Percentiles rank a stretch among this genome's conserved stretches.
Evolutionary conservation across 1,140 invertebrate genomes (phyloP).

Genomic region (Brachionus calyciflorus): DNA sequence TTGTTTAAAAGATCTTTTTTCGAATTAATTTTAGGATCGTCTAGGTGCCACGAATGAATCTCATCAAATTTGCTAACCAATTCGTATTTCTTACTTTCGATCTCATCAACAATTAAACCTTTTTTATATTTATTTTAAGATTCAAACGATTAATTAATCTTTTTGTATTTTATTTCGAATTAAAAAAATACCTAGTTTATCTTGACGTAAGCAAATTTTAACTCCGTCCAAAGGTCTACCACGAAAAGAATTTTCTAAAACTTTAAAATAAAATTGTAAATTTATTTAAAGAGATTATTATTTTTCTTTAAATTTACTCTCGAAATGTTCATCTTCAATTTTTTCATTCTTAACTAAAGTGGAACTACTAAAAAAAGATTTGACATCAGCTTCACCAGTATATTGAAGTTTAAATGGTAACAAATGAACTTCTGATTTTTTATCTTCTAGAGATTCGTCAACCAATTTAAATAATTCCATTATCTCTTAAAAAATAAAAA

Average conservation of each 20-base stretch:
- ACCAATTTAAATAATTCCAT: background rate
- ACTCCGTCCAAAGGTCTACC: slow-evolving; percentile 36
- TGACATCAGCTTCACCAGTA: slow-evolving; percentile 25
- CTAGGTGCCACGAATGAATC: slow-evolving; percentile 38
- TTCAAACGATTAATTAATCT: background rate
- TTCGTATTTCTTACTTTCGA: slow-evolving; percentile 2
- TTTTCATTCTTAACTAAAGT: background rate
- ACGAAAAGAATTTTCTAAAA: slow-evolving; percentile 28
- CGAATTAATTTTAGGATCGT: background rate
- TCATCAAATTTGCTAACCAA: background rate
- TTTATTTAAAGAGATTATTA: background rate
- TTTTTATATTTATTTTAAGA: background rate
- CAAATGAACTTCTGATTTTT: slow-evolving; percentile 16
- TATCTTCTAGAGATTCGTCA: background rate
- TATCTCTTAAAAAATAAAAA: too few species aligned
- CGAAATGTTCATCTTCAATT: background rate
- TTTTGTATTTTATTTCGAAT: background rate
- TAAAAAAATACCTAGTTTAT: background rate
- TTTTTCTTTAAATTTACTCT: background rate
- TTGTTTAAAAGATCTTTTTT: background rate
- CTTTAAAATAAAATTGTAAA: background rate
- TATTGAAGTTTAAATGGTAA: slow-evolving; percentile 34
- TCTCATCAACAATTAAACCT: slow-evolving; percentile 33
- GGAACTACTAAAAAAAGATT: slow-evolving; percentile 19
- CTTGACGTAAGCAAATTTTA: background rate